Conservation (phyloP, 2,888 invertebrate species). For the Watsonalla binaria region DNA sequence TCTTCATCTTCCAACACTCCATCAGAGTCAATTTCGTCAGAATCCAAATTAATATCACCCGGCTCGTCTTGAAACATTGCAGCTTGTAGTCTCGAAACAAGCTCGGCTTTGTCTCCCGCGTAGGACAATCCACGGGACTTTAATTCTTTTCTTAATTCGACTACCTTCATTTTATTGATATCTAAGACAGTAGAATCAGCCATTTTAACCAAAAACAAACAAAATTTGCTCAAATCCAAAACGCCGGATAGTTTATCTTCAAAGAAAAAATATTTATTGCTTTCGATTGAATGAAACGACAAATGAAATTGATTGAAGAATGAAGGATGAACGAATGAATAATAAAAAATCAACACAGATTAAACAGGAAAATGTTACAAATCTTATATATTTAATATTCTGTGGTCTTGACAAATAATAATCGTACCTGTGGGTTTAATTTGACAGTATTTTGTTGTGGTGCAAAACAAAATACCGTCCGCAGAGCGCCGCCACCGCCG, state of each 20-base stretch:
- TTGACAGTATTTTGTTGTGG: no score
- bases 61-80: slow-evolving; percentile 71
- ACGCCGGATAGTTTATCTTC: not conserved
- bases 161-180: slow-evolving; percentile 82
- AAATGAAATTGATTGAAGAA: no score
- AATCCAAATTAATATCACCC: slow-evolving; percentile 60
- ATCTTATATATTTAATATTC: no score
- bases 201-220: slow-evolving; percentile 22
- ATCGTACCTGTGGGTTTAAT: no score
- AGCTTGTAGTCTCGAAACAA: slow-evolving; percentile 85
- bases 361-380: no score
- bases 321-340: no score
- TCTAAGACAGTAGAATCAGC: slow-evolving; percentile 50
- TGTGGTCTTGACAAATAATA: no score
- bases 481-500: no score
- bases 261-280: not conserved
- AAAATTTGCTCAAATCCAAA: not conserved
- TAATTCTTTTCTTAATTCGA: slow-evolving; percentile 89
- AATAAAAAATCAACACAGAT: no score
- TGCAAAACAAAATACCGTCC: no score
- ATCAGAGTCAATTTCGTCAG: slow-evolving; percentile 75
- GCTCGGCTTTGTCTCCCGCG: slow-evolving; percentile 89
- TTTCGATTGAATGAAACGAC: no score
- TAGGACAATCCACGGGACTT: slow-evolving; percentile 86
- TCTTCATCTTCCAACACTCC: slow-evolving; percentile 77